Percentiles rank a stretch among this genome's conserved stretches.
phyloP scores from a whole-genome alignment of 2,888 invertebrate genomes.

The Cenopis cana region DNA sequence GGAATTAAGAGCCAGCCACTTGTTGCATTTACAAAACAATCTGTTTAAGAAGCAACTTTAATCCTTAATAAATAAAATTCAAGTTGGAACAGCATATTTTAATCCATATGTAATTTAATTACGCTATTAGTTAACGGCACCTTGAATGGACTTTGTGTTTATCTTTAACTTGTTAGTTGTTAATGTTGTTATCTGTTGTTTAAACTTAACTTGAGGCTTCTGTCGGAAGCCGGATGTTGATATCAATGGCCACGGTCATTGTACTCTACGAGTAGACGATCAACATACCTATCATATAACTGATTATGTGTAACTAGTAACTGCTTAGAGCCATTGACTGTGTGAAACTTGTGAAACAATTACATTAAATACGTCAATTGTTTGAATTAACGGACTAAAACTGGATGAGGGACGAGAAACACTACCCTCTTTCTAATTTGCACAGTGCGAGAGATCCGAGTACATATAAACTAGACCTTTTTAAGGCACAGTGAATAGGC shows the following conservation, averaged over 20 bases:
- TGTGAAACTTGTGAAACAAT: neutral
- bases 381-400: no score
- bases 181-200: slow-evolving; percentile 16
- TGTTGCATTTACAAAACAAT: no score
- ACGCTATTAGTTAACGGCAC: neutral
- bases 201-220: neutral
- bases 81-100: neutral
- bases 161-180: neutral
- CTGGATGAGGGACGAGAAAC: no score
- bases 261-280: slow-evolving; percentile 1
- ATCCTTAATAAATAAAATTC: neutral
- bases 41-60: neutral
- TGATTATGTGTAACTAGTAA: neutral
- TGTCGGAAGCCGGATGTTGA: slow-evolving; percentile 30
- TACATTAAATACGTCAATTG: neutral
- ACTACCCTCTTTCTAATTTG: no score
- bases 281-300: neutral
- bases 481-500: no score
- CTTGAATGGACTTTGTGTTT: neutral
- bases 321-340: neutral
- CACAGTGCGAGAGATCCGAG: no score
- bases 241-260: slow-evolving; percentile 30
- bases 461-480: no score
- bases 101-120: neutral
- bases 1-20: no score